Conservation (phyloP, 2,888 invertebrate species). For the Oscheius myriophilus region DNA sequence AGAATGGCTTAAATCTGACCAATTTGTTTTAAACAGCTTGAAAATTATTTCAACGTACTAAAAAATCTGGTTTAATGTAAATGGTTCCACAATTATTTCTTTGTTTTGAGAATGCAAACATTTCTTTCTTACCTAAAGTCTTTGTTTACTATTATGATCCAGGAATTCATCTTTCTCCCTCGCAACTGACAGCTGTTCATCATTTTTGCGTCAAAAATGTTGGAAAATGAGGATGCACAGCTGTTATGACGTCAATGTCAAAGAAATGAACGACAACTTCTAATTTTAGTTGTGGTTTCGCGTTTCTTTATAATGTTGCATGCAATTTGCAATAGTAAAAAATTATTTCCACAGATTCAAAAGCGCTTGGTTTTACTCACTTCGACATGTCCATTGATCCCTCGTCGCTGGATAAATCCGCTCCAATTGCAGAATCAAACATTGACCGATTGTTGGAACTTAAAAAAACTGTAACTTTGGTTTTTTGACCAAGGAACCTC, state of each 20-base stretch:
- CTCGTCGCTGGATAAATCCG: conserved; percentile 55
- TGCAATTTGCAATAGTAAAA: too few species aligned
- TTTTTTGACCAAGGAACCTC: conserved; percentile 26
- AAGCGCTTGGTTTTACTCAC: not conserved
- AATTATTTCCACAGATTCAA: too few species aligned
- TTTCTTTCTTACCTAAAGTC: conserved; percentile 33
- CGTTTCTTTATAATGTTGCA: too few species aligned
- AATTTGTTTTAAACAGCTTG: too few species aligned
- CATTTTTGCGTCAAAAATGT: not conserved
- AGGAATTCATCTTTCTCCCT: not conserved
- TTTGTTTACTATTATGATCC: not conserved
- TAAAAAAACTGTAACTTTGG: conserved; percentile 4
- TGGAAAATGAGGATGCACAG: not conserved
- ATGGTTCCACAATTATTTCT: not conserved
- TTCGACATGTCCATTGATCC: conserved; percentile 33
- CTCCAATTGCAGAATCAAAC: conserved; percentile 62
- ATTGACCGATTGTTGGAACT: conserved; percentile 45
- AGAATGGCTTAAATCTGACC: too few species aligned
- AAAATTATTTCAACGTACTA: too few species aligned
- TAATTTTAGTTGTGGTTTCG: too few species aligned
- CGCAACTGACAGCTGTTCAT: not conserved
- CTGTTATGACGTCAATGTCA: not conserved
- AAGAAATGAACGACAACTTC: not conserved
- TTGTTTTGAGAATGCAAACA: not conserved
- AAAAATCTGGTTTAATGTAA: too few species aligned